phyloP scores from a whole-genome alignment of 1,140 invertebrate species.

The Pseudomyrmex concolor region DNA sequence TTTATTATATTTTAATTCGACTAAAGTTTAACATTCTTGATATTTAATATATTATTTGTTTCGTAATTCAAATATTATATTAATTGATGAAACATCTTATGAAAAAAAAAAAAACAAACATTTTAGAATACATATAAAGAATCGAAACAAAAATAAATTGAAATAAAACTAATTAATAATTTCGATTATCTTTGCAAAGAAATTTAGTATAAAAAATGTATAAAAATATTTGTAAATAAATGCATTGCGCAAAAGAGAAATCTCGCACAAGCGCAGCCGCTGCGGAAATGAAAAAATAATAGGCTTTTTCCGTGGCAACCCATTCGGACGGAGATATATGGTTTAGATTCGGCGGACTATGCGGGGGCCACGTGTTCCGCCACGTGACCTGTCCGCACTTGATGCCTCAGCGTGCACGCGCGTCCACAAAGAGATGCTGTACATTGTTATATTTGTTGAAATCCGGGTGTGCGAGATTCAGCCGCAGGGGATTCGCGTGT shows the following conservation, averaged over 20 bases:
- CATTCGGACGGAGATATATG: conserved; percentile 67
- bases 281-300: conserved; percentile 75
- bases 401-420: conserved; percentile 42
- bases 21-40: too few relatives aligned
- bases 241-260: not conserved
- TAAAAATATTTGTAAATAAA: not conserved
- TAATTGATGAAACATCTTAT: too few relatives aligned
- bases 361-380: conserved; percentile 73
- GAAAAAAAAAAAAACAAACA: too few relatives aligned
- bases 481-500: conserved; percentile 20
- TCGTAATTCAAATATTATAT: too few relatives aligned
- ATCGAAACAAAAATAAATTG: too few relatives aligned
- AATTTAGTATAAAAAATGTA: too few relatives aligned
- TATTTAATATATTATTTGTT: too few relatives aligned
- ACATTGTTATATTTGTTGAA: conserved; percentile 29
- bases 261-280: not conserved
- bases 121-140: too few relatives aligned
- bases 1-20: too few relatives aligned
- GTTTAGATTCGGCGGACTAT: conserved; percentile 38
- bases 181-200: too few relatives aligned
- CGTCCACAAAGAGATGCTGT: conserved; percentile 57
- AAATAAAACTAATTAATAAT: too few relatives aligned
- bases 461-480: conserved; percentile 30
- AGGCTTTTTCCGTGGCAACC: conserved; percentile 72
- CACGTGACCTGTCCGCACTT: conserved; percentile 74